Evolutionary conservation across 2,888 invertebrate genomes (phyloP), one percentile per base, ranked within the genome.

Genomic region (Gymnoscelis rufifasciata): DNA sequence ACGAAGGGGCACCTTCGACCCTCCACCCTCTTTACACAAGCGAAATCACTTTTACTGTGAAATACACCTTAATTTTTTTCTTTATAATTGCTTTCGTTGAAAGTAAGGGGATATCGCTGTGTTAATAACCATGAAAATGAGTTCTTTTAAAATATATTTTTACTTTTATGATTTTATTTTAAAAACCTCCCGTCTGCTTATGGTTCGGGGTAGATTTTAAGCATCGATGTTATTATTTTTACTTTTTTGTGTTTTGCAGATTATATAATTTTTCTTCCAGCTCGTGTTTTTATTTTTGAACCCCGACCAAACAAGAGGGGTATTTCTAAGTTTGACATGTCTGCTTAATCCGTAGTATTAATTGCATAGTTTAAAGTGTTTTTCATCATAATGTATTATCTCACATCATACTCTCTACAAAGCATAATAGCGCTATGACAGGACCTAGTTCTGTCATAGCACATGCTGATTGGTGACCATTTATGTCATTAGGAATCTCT

Each of bases 21-120:
- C 65, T 56, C 56, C 51, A 65, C 67, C 71, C 73, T 69, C 71
- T 74, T 67, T 70, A 64, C 66, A 65, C 71, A 67, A 74, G 70
- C 70, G 67, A 79, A 86, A 84, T 81, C 86, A 80, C 80, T 83
- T 82, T 76, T 70, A 62, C 74, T 71, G 52, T 51, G 39, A 54
- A 54, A 54, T 47, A 52, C 52, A 54, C 62, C 60, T 66, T 53
- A 60, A 60, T 59, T 62, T 58, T 55, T 52, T 47, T 39, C 43
- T 51, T 52, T 31, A 53, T 54, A 54, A 56, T 53, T 53, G 54
- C 46, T 48, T 48, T 57, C 50, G 45, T 49, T 46, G 41, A 47
- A 47, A 53, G 53, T 51, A 54, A 52, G 43, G 35, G 47, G 45
- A 54, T 55, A 55, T 54, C 54, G 51, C 54, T 52, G 51, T 49